Base-by-base conservation (phyloP, 2,888 invertebrate species). In the Eupithecia inturbata region DNA sequence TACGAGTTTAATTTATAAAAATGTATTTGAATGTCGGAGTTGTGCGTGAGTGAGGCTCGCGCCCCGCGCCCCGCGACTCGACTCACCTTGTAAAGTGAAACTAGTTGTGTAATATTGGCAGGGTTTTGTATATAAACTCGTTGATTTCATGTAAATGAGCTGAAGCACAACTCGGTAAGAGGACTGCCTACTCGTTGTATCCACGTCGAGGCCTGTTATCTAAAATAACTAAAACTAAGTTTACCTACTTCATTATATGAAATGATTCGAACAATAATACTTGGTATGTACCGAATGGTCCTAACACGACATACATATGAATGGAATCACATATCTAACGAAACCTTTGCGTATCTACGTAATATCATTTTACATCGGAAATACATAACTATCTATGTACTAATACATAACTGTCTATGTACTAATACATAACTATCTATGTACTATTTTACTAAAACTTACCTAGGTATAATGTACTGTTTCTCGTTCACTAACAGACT, bases 1-100 rank as follows among this genome's bases (percentile, higher is more conserved):
- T 88, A 87, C 84, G 87, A 85, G 45, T 63, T 85, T 62, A 83
- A 83, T 93, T 91, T 91, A 92, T 88, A 91, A 2, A 92, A 92
- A 81, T 86, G 86, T 91, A 91, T 89, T 89, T 91, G 83, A 85
- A 79, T 85, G 82, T 86, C 19, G 39, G 87, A 87, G 85, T 81
- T 85, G 87, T 84, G 33, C 12, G 33, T 49, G n/a, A 10, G 9
- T 9, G 64, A 5, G 64, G 22, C 64, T 12, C 33, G 33, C 64
- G 22, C 10, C 10, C 22, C 33, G 33, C 64, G 22, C 10, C 10
- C 22, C 6, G 1, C 0, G 16, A 19, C 45, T 45, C 45, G 1
- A 19, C 19, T 19, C 45, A 19, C 45, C 6, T 45, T 19, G 19
- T 45, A 19, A 19, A 1, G 7, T 49, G 10, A n/a, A n/a, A 49